Evolutionary conservation across 1,140 invertebrate genomes (phyloP).

Genomic region (Limonius californicus): DNA sequence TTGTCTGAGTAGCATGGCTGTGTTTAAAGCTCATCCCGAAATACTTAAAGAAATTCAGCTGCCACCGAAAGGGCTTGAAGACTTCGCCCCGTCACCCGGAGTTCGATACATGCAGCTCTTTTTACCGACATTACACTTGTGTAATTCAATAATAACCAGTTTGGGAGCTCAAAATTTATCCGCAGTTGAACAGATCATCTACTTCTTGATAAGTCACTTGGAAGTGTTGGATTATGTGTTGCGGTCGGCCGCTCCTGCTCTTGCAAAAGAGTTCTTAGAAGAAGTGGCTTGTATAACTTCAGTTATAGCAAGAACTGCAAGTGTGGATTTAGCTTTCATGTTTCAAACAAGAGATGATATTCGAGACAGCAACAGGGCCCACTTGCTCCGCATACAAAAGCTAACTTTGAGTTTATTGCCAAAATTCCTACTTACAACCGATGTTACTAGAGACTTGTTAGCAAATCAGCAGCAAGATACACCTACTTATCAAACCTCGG

Average conservation of each 20-base stretch:
- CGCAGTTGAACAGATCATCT: constrained; percentile 72
- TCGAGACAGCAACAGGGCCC: constrained; percentile 53
- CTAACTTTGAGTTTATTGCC: constrained; percentile 68
- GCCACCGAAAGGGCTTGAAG: constrained; percentile 34
- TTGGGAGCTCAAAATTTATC: constrained; percentile 77
- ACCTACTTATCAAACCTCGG: constrained; percentile 38
- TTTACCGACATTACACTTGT: constrained; percentile 72
- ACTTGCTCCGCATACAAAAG: constrained; percentile 61
- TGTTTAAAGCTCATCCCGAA: constrained; percentile 74
- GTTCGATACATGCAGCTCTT: constrained; percentile 76
- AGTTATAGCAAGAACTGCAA: constrained; percentile 71
- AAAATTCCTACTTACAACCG: constrained; percentile 56
- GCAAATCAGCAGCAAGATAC: constrained; percentile 15
- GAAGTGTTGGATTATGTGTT: constrained; percentile 77
- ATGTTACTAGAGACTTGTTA: constrained; percentile 31
- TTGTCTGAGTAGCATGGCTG: constrained; percentile 71
- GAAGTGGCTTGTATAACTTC: constrained; percentile 40
- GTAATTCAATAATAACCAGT: constrained; percentile 76
- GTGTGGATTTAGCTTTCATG: constrained; percentile 46
- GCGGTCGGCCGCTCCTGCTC: constrained; percentile 61
- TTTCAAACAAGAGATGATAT: constrained; percentile 47
- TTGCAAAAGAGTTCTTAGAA: constrained; percentile 59
- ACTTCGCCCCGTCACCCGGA: constrained; percentile 53
- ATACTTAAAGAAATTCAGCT: constrained; percentile 50
- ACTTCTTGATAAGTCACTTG: constrained; percentile 74